Percentiles rank a stretch among this genome's conserved stretches.
Evolutionary conservation across 2,113 vertebrate genomes (phyloP).

Genomic region (Crotalus horridus): DNA sequence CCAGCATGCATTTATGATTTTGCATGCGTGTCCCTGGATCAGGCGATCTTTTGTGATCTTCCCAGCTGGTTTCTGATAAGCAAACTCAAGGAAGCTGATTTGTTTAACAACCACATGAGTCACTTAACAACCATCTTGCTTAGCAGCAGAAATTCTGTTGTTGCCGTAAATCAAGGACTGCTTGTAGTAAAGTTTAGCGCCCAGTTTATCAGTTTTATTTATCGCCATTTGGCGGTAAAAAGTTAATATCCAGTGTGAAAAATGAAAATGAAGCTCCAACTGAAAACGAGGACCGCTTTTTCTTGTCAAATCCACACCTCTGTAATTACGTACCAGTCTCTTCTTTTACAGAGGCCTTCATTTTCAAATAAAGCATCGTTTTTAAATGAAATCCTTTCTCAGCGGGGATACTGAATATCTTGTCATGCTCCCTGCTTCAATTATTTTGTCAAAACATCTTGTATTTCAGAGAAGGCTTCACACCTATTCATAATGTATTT

Average conservation of each 20-base stretch:
- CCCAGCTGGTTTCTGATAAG: background rate
- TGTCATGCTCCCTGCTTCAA: background rate
- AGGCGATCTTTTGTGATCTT: background rate
- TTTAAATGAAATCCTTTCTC: background rate
- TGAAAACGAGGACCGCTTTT: background rate
- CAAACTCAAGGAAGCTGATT: background rate
- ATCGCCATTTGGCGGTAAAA: background rate
- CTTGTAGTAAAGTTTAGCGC: background rate
- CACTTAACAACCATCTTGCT: too few species aligned
- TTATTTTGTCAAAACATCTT: background rate
- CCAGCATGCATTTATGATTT: too few species aligned
- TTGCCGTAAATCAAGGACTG: too few species aligned
- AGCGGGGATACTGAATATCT: background rate
- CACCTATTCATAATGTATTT: background rate
- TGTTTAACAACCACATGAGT: too few species aligned
- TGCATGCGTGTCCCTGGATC: too few species aligned
- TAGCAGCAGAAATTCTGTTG: too few species aligned
- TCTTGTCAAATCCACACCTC: background rate
- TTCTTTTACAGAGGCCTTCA: background rate
- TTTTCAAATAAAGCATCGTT: background rate
- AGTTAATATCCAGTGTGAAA: background rate
- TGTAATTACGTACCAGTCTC: background rate
- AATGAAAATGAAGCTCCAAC: background rate
- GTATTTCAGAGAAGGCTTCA: background rate
- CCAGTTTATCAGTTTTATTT: background rate